These are phyloP conservation scores for Drosophila chauvacae DNA, from an alignment of 1,140 invertebrate genomes.

Conservation along the genomic window DNA sequence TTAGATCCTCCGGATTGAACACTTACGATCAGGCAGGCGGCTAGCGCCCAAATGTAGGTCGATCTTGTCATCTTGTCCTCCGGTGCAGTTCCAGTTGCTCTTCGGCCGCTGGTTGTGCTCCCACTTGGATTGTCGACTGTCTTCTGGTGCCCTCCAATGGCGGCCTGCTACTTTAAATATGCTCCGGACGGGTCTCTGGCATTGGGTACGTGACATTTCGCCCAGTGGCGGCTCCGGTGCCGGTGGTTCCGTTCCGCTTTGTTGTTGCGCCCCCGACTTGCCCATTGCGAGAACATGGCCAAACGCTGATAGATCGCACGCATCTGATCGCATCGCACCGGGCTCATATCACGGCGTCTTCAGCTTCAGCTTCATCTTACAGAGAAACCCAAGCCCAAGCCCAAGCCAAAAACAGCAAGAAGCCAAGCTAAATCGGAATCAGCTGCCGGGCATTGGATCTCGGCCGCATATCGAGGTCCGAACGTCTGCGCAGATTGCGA, in stretches of 20 bases:
- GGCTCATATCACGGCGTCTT: constrained; percentile 68
- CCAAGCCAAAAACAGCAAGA: constrained; percentile 12
- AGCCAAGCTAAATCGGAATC: constrained; percentile 34
- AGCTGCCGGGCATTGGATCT: constrained; percentile 58
- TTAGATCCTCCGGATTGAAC: neutral
- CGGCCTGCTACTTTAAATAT: constrained; percentile 80
- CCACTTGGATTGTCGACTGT: constrained; percentile 72
- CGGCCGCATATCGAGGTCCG: constrained; percentile 66
- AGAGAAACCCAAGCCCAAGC: constrained; percentile 54
- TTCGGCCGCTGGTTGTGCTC: constrained; percentile 45
- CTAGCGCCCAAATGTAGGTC: constrained; percentile 71
- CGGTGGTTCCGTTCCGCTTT: constrained; percentile 52
- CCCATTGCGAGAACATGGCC: constrained; percentile 61
- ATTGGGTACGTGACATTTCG: constrained; percentile 78
- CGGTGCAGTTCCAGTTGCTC: constrained; percentile 61
- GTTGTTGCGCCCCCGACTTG: constrained; percentile 51
- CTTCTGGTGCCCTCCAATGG: constrained; percentile 71
- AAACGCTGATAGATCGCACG: constrained; percentile 73
- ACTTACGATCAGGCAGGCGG: constrained; percentile 82
- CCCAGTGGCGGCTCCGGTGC: constrained; percentile 30
- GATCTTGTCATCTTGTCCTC: constrained; percentile 76
- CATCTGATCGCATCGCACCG: constrained; percentile 45
- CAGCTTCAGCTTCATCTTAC: constrained; percentile 38
- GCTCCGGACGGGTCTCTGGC: constrained; percentile 44
- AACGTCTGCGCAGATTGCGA: constrained; percentile 59